Evolutionary conservation across 2,888 invertebrate genomes (phyloP), one percentile per base, ranked within the genome.

Genomic region (Caenorhabditis becei): DNA sequence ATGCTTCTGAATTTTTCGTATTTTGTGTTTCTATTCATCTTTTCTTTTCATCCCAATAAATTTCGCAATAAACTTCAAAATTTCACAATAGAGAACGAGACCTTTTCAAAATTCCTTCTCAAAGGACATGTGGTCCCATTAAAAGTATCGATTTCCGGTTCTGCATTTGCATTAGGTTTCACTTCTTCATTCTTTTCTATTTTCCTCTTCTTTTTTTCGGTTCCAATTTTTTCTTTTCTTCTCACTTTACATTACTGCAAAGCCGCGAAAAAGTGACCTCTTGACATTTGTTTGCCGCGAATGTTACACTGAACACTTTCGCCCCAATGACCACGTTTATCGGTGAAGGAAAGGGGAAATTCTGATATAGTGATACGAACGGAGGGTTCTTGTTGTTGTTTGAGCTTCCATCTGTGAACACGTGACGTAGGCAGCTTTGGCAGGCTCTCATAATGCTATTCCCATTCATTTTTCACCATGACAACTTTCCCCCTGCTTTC

Each of bases 1-100:
- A 10, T 80, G 75, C 41, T 80, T 80, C 54, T 74, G 49, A 77
- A 10, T 56, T 24, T 20, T 47, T 24, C 26, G 28, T 32, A 37
- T 20, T 23, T 18, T 59, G 24, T 58, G 10, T n/a, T 23, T 3
- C n/a, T 61, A 54, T 44, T 59, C 14, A 10, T 58, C 24, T 14
- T 35, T 63, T 28, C 23, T 49, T 65, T 32, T 4, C 4, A 32
- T 56, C 51, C 26, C 51, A 26, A 24, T 32, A 56, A 65, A 69
- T 71, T 61, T 71, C 56, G 35, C 62, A 63, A 71, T 63, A 62
- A 61, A 69, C 4, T 32, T 32, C 32, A 32, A 32, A 32, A 32
- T 7, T 32, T 32, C 32, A 32, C 10, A 10, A 32, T 7, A 32
- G 32, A 32, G 5, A n/a, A 32, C 32, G 32, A 32, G 5, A 32